Percentiles rank a stretch among this genome's conserved stretches.
phyloP scores from a whole-genome alignment of 2,113 vertebrate genomes.

The Urocitellus parryii region DNA sequence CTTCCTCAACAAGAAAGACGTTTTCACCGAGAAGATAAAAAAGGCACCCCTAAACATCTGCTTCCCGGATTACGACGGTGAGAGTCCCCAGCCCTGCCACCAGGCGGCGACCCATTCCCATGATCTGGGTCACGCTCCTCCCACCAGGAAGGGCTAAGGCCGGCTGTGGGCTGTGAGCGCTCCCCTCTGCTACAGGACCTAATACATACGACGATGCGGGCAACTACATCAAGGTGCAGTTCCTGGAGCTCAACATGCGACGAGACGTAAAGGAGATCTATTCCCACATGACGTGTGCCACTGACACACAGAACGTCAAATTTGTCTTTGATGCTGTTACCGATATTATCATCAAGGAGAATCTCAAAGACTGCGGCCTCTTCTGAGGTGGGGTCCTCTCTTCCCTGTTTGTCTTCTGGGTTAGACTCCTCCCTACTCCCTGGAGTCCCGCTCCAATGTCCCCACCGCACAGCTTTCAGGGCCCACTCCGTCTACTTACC shows the following conservation, averaged over 20 bases:
- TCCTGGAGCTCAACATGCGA: slow-evolving; percentile 96
- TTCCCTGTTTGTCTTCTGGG: too few relatives aligned
- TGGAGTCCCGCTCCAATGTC: background rate
- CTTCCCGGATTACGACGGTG: slow-evolving; percentile 98
- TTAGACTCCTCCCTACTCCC: background rate
- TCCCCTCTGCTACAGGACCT: slow-evolving; percentile 88
- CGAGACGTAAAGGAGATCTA: slow-evolving; percentile 97
- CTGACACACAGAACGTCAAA: slow-evolving; percentile 99
- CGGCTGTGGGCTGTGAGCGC: background rate
- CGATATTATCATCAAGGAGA: slow-evolving; percentile 99
- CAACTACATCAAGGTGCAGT: slow-evolving; percentile 97
- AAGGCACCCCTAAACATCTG: slow-evolving; percentile 99
- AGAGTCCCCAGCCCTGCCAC: slow-evolving; percentile 46
- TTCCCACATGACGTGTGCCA: slow-evolving; percentile 99
- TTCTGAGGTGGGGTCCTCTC: slow-evolving; percentile 88
- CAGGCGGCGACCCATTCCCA: background rate
- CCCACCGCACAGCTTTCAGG: background rate
- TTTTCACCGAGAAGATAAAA: slow-evolving; percentile 98
- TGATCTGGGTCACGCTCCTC: accelerated
- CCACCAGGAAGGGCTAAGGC: accelerated
- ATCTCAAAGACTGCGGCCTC: slow-evolving; percentile 98
- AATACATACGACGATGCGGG: slow-evolving; percentile 98
- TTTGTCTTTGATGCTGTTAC: slow-evolving; percentile 99
- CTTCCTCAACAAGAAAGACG: slow-evolving; percentile 99
- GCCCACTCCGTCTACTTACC: background rate